These are phyloP conservation scores for Yponomeuta evonymella DNA, from an alignment of 2,888 invertebrate species.

Conservation along the genomic window DNA sequence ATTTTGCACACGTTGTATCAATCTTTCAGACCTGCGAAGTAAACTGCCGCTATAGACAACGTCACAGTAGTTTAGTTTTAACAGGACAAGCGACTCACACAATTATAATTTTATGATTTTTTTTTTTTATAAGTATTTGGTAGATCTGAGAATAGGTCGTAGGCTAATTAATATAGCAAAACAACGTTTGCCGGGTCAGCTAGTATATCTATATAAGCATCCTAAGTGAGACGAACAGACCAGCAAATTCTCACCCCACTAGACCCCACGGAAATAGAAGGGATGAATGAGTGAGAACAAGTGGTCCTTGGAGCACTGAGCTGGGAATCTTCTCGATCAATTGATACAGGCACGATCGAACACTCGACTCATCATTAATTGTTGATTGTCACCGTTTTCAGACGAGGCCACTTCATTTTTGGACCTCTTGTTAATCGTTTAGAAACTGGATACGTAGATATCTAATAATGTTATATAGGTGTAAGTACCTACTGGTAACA, in stretches of 20 bases:
- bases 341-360: constrained; percentile 58
- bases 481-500: too few relatives aligned
- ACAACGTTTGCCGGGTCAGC: too few relatives aligned
- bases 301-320: constrained; percentile 23
- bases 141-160: too few relatives aligned
- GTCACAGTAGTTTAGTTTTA: too few relatives aligned
- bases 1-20: too few relatives aligned
- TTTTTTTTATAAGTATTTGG: too few relatives aligned
- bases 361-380: constrained; percentile 21
- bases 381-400: constrained; percentile 10
- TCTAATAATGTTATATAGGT: neutral
- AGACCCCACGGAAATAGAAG: neutral
- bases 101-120: too few relatives aligned
- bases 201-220: too few relatives aligned
- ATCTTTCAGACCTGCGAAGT: too few relatives aligned
- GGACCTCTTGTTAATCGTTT: neutral
- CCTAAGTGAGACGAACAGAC: neutral
- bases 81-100: too few relatives aligned
- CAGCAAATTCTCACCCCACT: constrained; percentile 25
- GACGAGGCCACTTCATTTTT: constrained; percentile 4
- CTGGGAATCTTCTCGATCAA: constrained; percentile 64
- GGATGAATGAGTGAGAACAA: constrained; percentile 8
- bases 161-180: too few relatives aligned
- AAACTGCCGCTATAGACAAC: too few relatives aligned
- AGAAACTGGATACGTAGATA: neutral